Base-by-base conservation (phyloP, 2,113 vertebrate species). In the Papio anubis region DNA sequence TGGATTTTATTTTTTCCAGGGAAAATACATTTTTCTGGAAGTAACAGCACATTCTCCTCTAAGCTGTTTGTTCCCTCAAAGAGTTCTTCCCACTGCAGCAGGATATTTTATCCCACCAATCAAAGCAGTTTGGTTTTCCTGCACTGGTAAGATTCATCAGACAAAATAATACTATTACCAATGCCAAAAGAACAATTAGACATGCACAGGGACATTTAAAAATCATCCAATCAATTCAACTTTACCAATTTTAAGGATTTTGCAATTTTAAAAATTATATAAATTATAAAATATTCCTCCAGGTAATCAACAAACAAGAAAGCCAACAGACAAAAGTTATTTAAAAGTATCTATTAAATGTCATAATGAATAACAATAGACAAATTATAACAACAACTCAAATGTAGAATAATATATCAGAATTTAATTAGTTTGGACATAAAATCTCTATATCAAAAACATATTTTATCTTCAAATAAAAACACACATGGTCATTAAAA, bases 21-120 rank as follows among this genome's bases (percentile, higher is more conserved):
- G 13, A 68, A 94, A 96, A 96, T 89, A 13, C 50, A 86, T 30
- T 91, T 94, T 90, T 91, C 35, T 83, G 8, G 86, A 94, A 94
- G 12, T 66, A 91, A 25, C 8, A 64, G 61, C 43, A 55, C 14
- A 82, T 43, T 83, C 43, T 72, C 52, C 75, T 82, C 32, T 12
- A 86, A 30, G 52, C 27, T 61, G 10, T 35, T 20, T 89, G 32
- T 85, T 92, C 23, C 43, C 18, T 86, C 12, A 93, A 93, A 88
- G 43, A 93, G n/a, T 90, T 84, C 11, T 95, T 88, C 25, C 68
- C 3, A 89, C 23, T 64, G 70, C 10, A 88, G 59, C 59, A 70
- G 17, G 8, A 72, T 88, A 86, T 83, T 76, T 80, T 84, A 61
- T 55, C 2, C 40, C 21, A 86, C n/a, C 72, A 78, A 40, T 92